Base-by-base conservation (phyloP, 2,888 invertebrate genomes). In the Osmoderma eremita region DNA sequence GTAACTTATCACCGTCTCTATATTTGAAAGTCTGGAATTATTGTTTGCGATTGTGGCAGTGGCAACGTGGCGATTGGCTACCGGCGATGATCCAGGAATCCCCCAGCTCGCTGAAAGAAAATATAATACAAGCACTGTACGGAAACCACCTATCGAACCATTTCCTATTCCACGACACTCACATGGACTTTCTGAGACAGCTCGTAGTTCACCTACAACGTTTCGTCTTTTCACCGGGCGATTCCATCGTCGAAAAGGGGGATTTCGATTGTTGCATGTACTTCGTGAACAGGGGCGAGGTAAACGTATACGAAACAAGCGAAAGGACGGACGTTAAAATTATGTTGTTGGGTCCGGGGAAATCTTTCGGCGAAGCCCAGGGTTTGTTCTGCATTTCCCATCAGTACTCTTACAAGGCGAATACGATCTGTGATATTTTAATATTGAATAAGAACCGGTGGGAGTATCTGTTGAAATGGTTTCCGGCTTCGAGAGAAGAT, bases 1-100 rank as follows among this genome's bases (percentile, higher is more conserved):
- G 67, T 2, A 63, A 71, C 1, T 50, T 76, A 17, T 76, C 76
- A n/a, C 70, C 70, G 10, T 69, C 67, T 6, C 54, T 75, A 72
- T 83, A 84, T 83, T 80, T 80, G 67, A 86, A 85, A 73, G 84
- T 86, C 82, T 84, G 84, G 84, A 83, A 83, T 53, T 85, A 86
- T 49, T 84, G 85, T 0, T 77, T 83, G 1, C 82, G 84, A 24
- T 75, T 86, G 36, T 86, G 86, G 85, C 83, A 83, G 51, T 78
- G 84, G 39, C 85, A 86, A 69, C 83, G 85, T 73, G 86, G 86
- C 1, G 83, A 81, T 78, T 84, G 85, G 81, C 83, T 84, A 65
- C 75, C 74, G 1, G 39, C 58, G 13, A 51, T 75, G 20, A 73
- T 76, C 18, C 51, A 53, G 10, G 64, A 69, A 36, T 73, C 74